Conservation (phyloP, 1,140 invertebrate genomes). For the Trinorchestia longiramus region DNA sequence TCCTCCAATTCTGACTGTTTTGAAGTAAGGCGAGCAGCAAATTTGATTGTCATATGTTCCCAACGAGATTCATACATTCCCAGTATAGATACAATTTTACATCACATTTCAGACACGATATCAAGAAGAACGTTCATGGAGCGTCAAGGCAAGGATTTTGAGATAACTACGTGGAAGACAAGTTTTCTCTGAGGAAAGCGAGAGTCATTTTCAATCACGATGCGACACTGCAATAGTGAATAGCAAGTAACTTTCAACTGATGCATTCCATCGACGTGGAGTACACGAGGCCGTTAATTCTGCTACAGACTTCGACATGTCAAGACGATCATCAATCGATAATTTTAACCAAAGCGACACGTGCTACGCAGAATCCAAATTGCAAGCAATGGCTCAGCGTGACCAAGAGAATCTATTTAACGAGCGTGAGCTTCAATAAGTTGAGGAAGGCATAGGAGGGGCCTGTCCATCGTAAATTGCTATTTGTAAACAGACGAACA, state of each 20-base stretch:
- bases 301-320: not conserved
- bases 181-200: not conserved
- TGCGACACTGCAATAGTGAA: not conserved
- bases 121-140: not conserved
- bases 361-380: not conserved
- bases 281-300: not conserved
- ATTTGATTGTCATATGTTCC: too few species aligned
- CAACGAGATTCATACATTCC: not conserved
- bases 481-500: slow-evolving; percentile 44
- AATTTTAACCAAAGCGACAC: not conserved
- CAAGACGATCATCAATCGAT: not conserved
- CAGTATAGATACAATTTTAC: not conserved
- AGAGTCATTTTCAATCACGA: not conserved
- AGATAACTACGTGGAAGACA: too few species aligned
- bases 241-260: not conserved
- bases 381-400: slow-evolving; percentile 20
- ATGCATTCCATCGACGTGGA: not conserved
- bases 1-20: not conserved
- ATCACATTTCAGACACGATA: not conserved
- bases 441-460: not conserved
- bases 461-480: slow-evolving; percentile 17
- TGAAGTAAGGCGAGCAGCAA: too few species aligned
- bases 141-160: too few species aligned
- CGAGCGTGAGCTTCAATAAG: slow-evolving; percentile 15
- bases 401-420: slow-evolving; percentile 36